A percentile compares a stretch with the other conserved stretches of the same genome.
These are phyloP conservation scores for Tupaia tana DNA, from an alignment of 2,113 vertebrate species.

Conservation along the genomic window DNA sequence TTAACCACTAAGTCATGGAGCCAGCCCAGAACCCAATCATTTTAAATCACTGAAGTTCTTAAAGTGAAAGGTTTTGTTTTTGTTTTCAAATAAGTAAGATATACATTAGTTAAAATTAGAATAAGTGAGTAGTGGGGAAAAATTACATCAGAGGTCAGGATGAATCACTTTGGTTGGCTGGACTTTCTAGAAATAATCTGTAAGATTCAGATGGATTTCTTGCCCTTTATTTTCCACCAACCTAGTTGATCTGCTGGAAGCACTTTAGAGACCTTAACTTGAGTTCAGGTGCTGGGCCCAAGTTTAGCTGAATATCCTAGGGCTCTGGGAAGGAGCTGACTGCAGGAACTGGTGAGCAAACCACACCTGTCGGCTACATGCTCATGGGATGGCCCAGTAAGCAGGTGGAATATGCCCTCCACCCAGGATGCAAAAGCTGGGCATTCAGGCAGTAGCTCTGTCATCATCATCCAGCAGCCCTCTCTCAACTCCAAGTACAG, in stretches of 20 bases:
- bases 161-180: neutral
- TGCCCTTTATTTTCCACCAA: neutral
- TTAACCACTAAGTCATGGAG: too few species aligned
- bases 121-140: neutral
- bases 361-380: neutral
- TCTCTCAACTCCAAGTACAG: neutral
- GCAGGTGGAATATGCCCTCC: neutral
- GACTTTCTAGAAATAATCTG: neutral
- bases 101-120: neutral
- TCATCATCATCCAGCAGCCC: neutral
- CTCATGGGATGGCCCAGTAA: neutral
- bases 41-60: neutral
- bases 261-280: neutral
- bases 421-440: neutral
- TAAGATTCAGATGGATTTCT: neutral
- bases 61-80: neutral
- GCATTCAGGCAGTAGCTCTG: neutral
- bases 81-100: constrained; percentile 1
- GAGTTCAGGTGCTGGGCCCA: neutral
- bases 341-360: neutral
- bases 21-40: too few species aligned
- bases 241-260: neutral
- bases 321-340: neutral
- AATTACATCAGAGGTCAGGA: neutral
- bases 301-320: neutral